A percentile compares a stretch with the other conserved stretches of the same genome.
Conservation (phyloP, 92 coral and sea anemone genomes). For the Blastomussa wellsi region DNA sequence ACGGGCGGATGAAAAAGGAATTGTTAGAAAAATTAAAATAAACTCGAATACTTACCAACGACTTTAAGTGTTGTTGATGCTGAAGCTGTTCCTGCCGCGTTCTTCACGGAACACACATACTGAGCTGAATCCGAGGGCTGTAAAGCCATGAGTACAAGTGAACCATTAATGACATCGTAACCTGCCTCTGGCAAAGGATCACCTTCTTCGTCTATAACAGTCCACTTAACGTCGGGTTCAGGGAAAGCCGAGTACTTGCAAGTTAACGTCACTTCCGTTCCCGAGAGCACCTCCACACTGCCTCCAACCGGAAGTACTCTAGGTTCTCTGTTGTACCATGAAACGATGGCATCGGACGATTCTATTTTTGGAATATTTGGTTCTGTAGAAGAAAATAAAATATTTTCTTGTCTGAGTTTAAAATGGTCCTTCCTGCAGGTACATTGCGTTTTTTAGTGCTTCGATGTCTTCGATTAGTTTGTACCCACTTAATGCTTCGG, state of each 20-base stretch:
- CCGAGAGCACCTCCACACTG: slow-evolving; percentile 66
- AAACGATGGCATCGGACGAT: slow-evolving; percentile 60
- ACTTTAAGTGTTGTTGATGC: slow-evolving; percentile 59
- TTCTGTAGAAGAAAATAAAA: slow-evolving; percentile 33
- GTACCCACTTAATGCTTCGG: no score
- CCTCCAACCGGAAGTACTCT: slow-evolving; percentile 68
- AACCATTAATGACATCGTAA: slow-evolving; percentile 41
- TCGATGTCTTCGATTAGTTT: no score
- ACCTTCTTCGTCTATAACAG: slow-evolving; percentile 47
- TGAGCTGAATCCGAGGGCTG: slow-evolving; percentile 76
- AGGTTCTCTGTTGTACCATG: slow-evolving; percentile 73
- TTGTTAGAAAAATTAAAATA: background rate
- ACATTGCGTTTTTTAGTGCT: background rate
- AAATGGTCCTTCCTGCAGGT: background rate
- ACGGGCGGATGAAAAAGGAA: background rate
- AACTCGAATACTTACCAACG: slow-evolving; percentile 54
- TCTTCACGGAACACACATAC: slow-evolving; percentile 83
- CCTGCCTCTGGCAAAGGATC: slow-evolving; percentile 50
- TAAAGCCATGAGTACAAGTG: slow-evolving; percentile 59
- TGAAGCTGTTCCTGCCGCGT: slow-evolving; percentile 70
- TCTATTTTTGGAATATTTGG: slow-evolving; percentile 64
- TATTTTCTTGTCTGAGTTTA: background rate
- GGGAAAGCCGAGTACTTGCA: slow-evolving; percentile 79
- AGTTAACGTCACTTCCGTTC: slow-evolving; percentile 64
- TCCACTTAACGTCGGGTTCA: slow-evolving; percentile 67